Evolutionary conservation across 2,888 invertebrate species (phyloP).

Genomic region (Petrolisthes cinctipes): DNA sequence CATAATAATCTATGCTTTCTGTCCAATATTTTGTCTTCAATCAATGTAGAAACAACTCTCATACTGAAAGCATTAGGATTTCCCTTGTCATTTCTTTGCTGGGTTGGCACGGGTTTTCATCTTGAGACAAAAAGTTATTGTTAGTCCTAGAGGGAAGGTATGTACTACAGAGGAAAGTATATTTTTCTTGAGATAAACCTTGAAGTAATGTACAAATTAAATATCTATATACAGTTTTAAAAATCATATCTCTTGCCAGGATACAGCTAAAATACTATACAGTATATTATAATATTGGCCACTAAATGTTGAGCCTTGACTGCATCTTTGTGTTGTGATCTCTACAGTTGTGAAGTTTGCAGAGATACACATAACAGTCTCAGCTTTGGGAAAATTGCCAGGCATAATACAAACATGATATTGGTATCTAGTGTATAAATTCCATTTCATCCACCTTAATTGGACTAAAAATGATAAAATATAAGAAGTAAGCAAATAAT

Average conservation of each 20-base stretch:
- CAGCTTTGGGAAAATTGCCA: too few relatives aligned
- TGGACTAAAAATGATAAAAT: too few relatives aligned
- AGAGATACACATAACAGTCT: too few relatives aligned
- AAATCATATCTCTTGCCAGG: background rate
- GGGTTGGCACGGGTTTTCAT: background rate
- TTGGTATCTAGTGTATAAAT: too few relatives aligned
- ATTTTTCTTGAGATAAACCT: conserved; percentile 13
- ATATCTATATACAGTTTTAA: background rate
- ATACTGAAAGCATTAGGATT: too few relatives aligned
- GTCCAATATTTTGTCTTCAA: too few relatives aligned
- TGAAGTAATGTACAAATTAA: conserved; percentile 14
- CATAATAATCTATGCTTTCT: too few relatives aligned
- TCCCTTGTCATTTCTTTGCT: background rate
- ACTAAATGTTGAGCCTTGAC: background rate
- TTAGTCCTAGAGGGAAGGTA: background rate
- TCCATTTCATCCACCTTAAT: too few relatives aligned
- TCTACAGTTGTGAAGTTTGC: too few relatives aligned
- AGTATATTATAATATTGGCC: background rate
- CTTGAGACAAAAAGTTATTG: background rate
- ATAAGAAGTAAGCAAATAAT: too few relatives aligned
- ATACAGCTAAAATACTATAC: background rate
- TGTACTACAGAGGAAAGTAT: conserved; percentile 1
- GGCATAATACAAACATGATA: too few relatives aligned
- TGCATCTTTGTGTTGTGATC: background rate
- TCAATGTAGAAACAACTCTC: too few relatives aligned